A percentile compares a stretch with the other conserved stretches of the same genome.
phyloP scores from a whole-genome alignment of 1,140 invertebrate species.

The Octopus bimaculoides region DNA sequence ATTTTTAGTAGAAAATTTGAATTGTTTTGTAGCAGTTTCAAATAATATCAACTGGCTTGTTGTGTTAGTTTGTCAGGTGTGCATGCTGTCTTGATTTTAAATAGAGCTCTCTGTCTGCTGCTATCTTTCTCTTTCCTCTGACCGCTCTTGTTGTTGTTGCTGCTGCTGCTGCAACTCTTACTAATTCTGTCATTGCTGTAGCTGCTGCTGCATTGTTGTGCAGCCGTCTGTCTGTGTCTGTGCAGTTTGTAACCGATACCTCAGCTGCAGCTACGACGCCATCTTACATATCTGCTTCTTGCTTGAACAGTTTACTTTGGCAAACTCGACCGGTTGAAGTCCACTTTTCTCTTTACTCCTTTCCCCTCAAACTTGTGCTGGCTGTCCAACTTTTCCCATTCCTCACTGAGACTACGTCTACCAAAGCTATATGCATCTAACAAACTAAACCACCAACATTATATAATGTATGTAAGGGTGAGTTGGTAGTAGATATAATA shows the following conservation, averaged over 20 bases:
- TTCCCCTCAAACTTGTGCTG: not conserved
- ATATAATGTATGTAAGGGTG: too few relatives aligned
- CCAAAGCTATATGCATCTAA: too few relatives aligned
- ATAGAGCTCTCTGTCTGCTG: not conserved
- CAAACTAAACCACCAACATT: too few relatives aligned
- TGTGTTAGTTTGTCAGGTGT: conserved; percentile 4
- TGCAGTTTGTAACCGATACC: conserved; percentile 10
- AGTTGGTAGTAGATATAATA: too few relatives aligned
- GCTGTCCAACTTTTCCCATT: too few relatives aligned
- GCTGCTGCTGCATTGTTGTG: conserved; percentile 9
- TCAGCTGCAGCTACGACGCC: not conserved
- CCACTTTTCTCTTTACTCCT: not conserved
- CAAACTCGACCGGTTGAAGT: not conserved
- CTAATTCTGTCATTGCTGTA: not conserved
- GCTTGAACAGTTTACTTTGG: not conserved
- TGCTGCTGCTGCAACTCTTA: not conserved
- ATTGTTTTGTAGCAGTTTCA: not conserved
- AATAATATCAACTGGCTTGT: not conserved
- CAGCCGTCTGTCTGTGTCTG: conserved; percentile 7
- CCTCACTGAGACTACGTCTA: too few relatives aligned
- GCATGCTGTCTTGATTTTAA: not conserved
- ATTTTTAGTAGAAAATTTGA: not conserved
- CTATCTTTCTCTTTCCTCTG: not conserved
- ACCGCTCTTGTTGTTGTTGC: not conserved
- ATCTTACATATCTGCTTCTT: conserved; percentile 10